These are phyloP conservation scores for Phenganax marumi DNA, from an alignment of 92 coral and sea anemone species.

Conservation along the genomic window DNA sequence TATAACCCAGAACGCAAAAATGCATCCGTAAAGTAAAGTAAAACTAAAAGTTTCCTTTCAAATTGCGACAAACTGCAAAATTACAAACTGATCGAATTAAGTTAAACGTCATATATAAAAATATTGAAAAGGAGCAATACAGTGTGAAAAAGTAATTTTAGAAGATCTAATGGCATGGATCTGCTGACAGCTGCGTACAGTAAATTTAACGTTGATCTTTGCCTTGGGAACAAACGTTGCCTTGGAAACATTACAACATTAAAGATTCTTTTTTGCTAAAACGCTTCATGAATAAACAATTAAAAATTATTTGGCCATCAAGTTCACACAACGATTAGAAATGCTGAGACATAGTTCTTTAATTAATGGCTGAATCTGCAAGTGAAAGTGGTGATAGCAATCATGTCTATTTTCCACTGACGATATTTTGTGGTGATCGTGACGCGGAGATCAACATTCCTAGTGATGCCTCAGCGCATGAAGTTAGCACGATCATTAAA, in stretches of 20 bases:
- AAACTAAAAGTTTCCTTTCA: too few relatives aligned
- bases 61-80: too few relatives aligned
- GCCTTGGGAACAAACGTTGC: not conserved
- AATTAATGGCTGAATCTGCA: not conserved
- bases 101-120: too few relatives aligned
- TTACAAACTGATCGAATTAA: too few relatives aligned
- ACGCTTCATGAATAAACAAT: too few relatives aligned
- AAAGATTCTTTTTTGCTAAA: not conserved
- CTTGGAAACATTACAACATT: constrained; percentile 1
- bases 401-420: not conserved
- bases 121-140: too few relatives aligned
- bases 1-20: too few relatives aligned
- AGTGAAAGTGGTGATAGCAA: not conserved
- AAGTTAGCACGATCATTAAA: constrained; percentile 22
- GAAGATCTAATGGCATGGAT: too few relatives aligned
- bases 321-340: not conserved
- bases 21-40: too few relatives aligned
- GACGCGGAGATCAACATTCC: constrained; percentile 21
- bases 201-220: too few relatives aligned
- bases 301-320: not conserved
- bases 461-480: constrained; percentile 20
- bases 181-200: too few relatives aligned
- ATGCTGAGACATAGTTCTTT: not conserved
- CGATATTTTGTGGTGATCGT: constrained; percentile 26
- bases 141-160: too few relatives aligned